Base-by-base conservation (phyloP, 2,113 vertebrate species). In the Anseranas semipalmata region DNA sequence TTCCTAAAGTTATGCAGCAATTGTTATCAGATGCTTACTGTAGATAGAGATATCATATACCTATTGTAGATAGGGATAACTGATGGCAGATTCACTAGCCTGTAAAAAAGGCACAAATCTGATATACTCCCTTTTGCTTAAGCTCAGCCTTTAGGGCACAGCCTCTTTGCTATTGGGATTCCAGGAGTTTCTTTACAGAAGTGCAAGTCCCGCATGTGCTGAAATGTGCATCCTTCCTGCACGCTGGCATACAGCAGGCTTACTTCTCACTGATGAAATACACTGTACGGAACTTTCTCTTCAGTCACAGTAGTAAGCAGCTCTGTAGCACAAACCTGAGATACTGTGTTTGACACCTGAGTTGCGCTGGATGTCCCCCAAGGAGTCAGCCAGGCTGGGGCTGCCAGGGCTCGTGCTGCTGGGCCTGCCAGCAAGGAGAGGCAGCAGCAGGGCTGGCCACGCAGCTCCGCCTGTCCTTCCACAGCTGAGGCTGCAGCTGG, bases 241-340 rank as follows among this genome's bases (percentile, higher is more conserved):
- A 12, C 0, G 0, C 7, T 67, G 45, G 13, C 12, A 81, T 24
- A 35, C 19, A 75, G n/a, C 11, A 45, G 30, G 5, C 16, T 70
- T 58, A 15, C 45, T 62, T 48, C 33, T 35, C 35, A 27, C n/a
- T 60, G 45, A 27, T 14, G 10, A 27, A 76, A 60, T 35, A 35
- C 7, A 22, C 25, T 19, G n/a, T 30, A n/a, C 25, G 27, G 43
- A 12, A 76, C 20, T 77, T 24, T 5, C 4, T 53, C 46, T 50
- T 50, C 3, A 2, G 7, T 15, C 14, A 18, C 37, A 45, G 25
- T 15, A 53, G 27, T 10, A 66, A 63, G 32, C 30, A 66, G 24
- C 10, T 87, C 17, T 14, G 7, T 4, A 77, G 13, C 37, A 74
- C 24, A 66, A 70, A 33, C 6, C 21, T 15, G 50, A 48, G 18